Evolutionary conservation across 2,888 invertebrate species (phyloP), one percentile per base, ranked within the genome.

Genomic region (Tetheella fluctuosa): DNA sequence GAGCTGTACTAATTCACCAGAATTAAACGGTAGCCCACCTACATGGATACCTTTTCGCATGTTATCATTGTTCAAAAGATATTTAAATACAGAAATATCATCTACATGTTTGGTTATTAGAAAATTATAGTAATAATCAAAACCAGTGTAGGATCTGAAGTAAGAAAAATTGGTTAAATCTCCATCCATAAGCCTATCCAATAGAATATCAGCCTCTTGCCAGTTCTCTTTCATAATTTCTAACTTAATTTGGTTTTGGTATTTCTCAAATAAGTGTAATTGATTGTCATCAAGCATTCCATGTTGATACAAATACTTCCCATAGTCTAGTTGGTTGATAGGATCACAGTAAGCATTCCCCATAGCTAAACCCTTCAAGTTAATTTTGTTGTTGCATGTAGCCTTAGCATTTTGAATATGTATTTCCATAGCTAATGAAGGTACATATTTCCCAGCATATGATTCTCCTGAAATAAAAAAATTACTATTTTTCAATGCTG

Each of bases 71-170:
- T 88, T 74, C 1, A 93, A 69, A 23, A 91, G 69, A n/a, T 81
- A 62, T 0, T 70, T 68, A 37, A 89, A 86, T 1, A 88, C 77
- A 20, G 90, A 85, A 55, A 86, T 81, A 55, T 94, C 91, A 1
- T 86, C 82, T 17, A 94, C 92, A 6, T 91, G 83, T 0, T 94
- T 85, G 0, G 86, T 63, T 54, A 94, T 82, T 20, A 97, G 80
- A 74, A 94, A 96, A 79, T 97, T 97, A 77, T 95, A 97, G 72
- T 96, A 96, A 75, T 95, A 95, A n/a, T 94, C 82, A 62, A 96
- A 96, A 0, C 97, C 97, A 6, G 97, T 96, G 39, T 93, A 88
- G 66, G 95, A 95, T 77, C 93, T 94, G 76, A 96, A 97, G 54
- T 85, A 88, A 13, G 91, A 90, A 23, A 71, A 78, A 59, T 89